Evolutionary conservation across 2,113 vertebrate genomes (phyloP).

Genomic region (Gadus macrocephalus): DNA sequence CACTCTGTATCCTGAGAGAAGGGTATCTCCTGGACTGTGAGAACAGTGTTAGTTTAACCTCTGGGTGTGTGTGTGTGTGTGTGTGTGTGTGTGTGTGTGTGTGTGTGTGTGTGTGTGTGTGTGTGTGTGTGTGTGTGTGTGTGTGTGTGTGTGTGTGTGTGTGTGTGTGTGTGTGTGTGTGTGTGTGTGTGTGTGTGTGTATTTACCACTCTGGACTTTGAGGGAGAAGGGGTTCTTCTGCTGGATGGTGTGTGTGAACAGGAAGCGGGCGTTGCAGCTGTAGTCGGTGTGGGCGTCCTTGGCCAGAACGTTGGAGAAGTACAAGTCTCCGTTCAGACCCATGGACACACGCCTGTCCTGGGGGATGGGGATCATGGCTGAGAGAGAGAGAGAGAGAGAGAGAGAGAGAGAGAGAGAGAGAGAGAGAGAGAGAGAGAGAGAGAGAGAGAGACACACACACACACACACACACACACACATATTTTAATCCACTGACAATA

Average conservation of each 20-base stretch:
- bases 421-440: too few relatives aligned
- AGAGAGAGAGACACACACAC: too few relatives aligned
- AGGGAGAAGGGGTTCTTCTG: conserved; percentile 96
- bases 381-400: too few relatives aligned
- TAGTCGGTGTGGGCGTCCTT: conserved; percentile 87
- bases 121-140: conserved; percentile 11
- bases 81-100: conserved; percentile 4
- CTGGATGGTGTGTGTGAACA: conserved; percentile 97
- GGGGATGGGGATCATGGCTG: conserved; percentile 84
- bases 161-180: background rate
- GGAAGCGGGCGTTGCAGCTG: conserved; percentile 95
- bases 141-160: background rate
- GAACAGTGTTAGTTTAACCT: background rate
- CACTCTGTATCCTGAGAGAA: conserved; percentile 90
- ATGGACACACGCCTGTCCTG: conserved; percentile 92
- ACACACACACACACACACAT: too few relatives aligned
- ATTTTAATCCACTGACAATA: too few relatives aligned
- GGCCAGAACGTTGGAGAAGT: conserved; percentile 91
- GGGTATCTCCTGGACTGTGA: conserved; percentile 78
- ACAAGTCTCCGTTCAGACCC: conserved; percentile 92
- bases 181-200: background rate
- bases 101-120: background rate
- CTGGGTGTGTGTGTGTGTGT: background rate
- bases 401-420: too few relatives aligned
- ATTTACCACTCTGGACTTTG: conserved; percentile 93